A percentile compares a stretch with the other conserved stretches of the same genome.
These are phyloP conservation scores for Tetanocera ferruginea DNA, from an alignment of 2,888 invertebrate genomes.

Conservation along the genomic window DNA sequence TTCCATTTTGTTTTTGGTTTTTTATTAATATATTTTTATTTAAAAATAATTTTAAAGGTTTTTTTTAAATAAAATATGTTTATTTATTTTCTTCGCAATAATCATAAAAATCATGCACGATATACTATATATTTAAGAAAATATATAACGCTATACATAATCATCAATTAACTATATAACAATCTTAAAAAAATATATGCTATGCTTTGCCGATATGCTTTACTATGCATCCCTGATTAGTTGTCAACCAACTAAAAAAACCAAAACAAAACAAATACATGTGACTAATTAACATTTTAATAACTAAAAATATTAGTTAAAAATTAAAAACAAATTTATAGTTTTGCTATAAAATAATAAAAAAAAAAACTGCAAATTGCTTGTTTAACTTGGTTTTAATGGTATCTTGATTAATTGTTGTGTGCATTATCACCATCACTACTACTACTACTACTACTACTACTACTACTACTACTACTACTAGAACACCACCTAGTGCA, in stretches of 20 bases:
- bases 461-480: background rate
- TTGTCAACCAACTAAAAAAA: background rate
- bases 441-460: background rate
- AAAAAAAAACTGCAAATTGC: background rate
- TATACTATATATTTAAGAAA: background rate
- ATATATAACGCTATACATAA: background rate
- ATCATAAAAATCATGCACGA: slow-evolving; percentile 22
- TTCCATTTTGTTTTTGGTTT: background rate
- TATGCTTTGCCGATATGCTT: background rate
- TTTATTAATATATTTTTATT: slow-evolving; percentile 10
- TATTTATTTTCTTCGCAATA: background rate
- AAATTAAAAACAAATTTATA: no score
- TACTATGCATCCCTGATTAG: background rate
- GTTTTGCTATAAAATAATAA: no score
- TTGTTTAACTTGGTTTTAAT: slow-evolving; percentile 1
- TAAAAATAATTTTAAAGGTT: background rate
- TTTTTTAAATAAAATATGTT: background rate
- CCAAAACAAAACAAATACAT: background rate
- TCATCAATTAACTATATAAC: slow-evolving; percentile 6
- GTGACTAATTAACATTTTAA: background rate
- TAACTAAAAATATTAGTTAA: no score
- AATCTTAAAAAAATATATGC: background rate
- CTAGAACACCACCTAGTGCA: background rate
- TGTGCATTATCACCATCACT: background rate
- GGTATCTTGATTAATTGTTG: slow-evolving; percentile 11